Evolutionary conservation across 2,797 vertebrate genomes (phyloP), one percentile per base, ranked within the genome.

Genomic region (Chelon labrosus): DNA sequence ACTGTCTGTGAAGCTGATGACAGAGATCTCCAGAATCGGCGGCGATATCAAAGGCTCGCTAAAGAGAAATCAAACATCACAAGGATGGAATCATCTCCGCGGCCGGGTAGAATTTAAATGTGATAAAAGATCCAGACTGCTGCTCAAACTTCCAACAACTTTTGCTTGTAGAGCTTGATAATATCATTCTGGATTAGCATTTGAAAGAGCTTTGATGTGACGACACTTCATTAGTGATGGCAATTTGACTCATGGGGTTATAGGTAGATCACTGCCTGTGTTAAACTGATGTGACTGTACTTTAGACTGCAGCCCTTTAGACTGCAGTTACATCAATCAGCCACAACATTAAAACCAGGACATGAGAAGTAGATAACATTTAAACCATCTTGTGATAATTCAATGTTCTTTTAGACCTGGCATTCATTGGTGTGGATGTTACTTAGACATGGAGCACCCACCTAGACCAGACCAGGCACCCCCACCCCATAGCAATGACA

Each of bases 1-100:
- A 51, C 53, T 68, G 64, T 65, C 38, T 61, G 59, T 37, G 50
- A 62, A 35, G 52, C 65, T 7, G 65, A 65, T 77, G 31, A 65
- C 49, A 56, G 72, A 55, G 65, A 53, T 75, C 71, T 76, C 44
- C 56, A 39, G 27, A 60, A 50, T 76, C 75, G 19, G 49, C n/a
- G 1, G 4, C 3, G 8, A 56, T 52, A 61, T 81, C 66, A 75
- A 66, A 80, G 65, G 19, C 41, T 14, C 3, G 2, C 9, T 19
- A 27, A 59, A 35, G 42, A 67, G 71, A 71, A 60, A 22, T 22
- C 22, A 53, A 63, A 35, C 52, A 37, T 63, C 31, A 42, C 10
- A 27, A 54, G 2, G 51, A 56, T 59, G 50, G 54, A 56, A 59
- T 75, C 14, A 68, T 73, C 51, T 66, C 70, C 44, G 0, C 39